Conservation (phyloP, 1,140 invertebrate species). For the Whitmania pigra region DNA sequence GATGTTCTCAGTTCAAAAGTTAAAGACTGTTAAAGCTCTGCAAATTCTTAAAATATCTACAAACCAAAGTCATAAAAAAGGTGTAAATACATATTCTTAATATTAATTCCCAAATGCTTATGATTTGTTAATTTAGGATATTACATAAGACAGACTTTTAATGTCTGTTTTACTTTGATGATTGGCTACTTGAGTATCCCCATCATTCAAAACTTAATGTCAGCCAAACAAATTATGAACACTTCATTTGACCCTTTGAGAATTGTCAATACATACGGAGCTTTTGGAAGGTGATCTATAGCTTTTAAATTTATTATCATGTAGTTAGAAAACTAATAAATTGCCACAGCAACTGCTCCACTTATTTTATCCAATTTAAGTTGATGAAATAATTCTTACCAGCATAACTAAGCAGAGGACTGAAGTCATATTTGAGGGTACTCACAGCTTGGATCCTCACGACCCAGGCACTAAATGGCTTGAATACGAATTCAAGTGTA, state of each 20-base stretch:
- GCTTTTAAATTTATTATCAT: not conserved
- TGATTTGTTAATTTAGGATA: not conserved
- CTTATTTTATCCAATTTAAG: too few relatives aligned
- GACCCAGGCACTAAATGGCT: constrained; percentile 34
- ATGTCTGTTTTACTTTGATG: constrained; percentile 34
- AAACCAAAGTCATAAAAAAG: not conserved
- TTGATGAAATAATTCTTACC: not conserved
- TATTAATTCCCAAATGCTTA: too few relatives aligned
- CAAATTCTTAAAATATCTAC: not conserved
- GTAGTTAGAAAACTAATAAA: not conserved
- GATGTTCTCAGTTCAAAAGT: constrained; percentile 33
- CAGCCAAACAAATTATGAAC: constrained; percentile 43
- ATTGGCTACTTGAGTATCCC: constrained; percentile 43
- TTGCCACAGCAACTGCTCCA: too few relatives aligned
- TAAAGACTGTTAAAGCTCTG: constrained; percentile 13
- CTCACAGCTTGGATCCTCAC: constrained; percentile 30
- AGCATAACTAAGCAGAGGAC: constrained; percentile 41
- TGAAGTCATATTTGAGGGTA: constrained; percentile 44
- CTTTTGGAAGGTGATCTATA: constrained; percentile 42
- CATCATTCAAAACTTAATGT: constrained; percentile 42
- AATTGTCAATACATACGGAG: constrained; percentile 45
- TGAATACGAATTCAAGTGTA: constrained; percentile 46
- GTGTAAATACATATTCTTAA: not conserved
- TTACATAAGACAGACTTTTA: constrained; percentile 33
- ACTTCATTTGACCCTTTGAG: constrained; percentile 44